phyloP scores from a whole-genome alignment of 1,140 invertebrate species.

The Atta texana region DNA sequence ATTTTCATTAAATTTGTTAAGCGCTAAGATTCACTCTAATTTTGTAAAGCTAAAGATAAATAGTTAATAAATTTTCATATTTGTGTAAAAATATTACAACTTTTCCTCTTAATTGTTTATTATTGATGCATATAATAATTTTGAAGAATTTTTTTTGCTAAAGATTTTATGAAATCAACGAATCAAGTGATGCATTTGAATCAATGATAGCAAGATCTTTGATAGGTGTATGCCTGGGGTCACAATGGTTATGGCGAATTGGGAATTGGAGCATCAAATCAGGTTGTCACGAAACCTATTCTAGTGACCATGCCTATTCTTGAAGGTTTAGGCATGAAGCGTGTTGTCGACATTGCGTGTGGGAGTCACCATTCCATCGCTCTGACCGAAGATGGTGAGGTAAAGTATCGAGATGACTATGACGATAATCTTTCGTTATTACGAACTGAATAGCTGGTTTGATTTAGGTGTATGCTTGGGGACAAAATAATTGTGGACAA shows the following conservation, averaged over 20 bases:
- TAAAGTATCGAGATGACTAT: slow-evolving; percentile 69
- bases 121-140: neutral
- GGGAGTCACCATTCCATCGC: slow-evolving; percentile 89
- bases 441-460: neutral
- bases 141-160: neutral
- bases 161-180: neutral
- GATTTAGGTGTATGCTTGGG: slow-evolving; percentile 89
- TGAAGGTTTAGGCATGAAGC: slow-evolving; percentile 84
- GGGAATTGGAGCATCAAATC: slow-evolving; percentile 88
- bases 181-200: neutral
- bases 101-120: neutral
- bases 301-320: slow-evolving; percentile 77
- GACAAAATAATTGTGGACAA: slow-evolving; percentile 90
- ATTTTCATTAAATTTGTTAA: neutral
- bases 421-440: neutral
- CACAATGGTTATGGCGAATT: slow-evolving; percentile 89
- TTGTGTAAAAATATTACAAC: neutral
- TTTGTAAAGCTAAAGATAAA: no score
- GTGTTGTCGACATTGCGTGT: slow-evolving; percentile 88
- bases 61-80: neutral
- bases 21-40: no score
- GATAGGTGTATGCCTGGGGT: slow-evolving; percentile 89
- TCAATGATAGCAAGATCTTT: neutral
- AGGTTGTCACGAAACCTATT: slow-evolving; percentile 84
- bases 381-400: slow-evolving; percentile 88